phyloP scores from a whole-genome alignment of 2,113 vertebrate genomes.

The Sinocyclocheilus anophthalmus region DNA sequence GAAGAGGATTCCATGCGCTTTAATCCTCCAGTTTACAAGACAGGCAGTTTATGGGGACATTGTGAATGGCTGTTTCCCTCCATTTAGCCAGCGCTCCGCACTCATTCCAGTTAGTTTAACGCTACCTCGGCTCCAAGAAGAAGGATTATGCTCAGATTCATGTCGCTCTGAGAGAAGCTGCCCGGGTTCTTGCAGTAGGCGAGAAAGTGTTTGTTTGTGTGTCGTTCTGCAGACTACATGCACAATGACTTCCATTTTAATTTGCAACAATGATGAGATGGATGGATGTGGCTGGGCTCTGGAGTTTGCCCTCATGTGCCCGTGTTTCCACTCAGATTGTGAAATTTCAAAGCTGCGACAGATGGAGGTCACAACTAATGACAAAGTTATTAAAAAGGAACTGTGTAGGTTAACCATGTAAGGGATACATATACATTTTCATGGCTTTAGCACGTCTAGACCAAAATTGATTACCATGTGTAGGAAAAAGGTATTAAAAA shows the following conservation, averaged over 20 bases:
- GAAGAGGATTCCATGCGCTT: slow-evolving; percentile 52
- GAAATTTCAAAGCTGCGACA: slow-evolving; percentile 21
- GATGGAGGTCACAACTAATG: slow-evolving; percentile 30
- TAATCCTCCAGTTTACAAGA: slow-evolving; percentile 63
- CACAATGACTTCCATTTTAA: slow-evolving; percentile 12
- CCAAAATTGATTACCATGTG: slow-evolving; percentile 79
- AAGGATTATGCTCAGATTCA: slow-evolving; percentile 51
- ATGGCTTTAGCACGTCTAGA: slow-evolving; percentile 82
- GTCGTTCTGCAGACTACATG: neutral
- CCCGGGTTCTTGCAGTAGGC: slow-evolving; percentile 14
- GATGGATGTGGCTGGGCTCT: neutral
- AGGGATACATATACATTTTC: slow-evolving; percentile 62
- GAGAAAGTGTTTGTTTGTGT: slow-evolving; percentile 21
- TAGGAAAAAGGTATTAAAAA: slow-evolving; percentile 85
- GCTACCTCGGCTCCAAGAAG: slow-evolving; percentile 55
- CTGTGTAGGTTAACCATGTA: slow-evolving; percentile 42
- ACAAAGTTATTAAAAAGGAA: slow-evolving; percentile 35
- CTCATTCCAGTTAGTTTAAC: slow-evolving; percentile 63
- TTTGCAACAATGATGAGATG: neutral
- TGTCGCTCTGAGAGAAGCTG: slow-evolving; percentile 42
- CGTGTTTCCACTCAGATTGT: neutral
- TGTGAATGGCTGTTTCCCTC: slow-evolving; percentile 60
- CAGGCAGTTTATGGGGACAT: slow-evolving; percentile 56
- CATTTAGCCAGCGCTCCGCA: slow-evolving; percentile 50
- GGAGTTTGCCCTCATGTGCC: neutral